phyloP scores from a whole-genome alignment of 2,888 invertebrate species.

The Acronicta leporina region DNA sequence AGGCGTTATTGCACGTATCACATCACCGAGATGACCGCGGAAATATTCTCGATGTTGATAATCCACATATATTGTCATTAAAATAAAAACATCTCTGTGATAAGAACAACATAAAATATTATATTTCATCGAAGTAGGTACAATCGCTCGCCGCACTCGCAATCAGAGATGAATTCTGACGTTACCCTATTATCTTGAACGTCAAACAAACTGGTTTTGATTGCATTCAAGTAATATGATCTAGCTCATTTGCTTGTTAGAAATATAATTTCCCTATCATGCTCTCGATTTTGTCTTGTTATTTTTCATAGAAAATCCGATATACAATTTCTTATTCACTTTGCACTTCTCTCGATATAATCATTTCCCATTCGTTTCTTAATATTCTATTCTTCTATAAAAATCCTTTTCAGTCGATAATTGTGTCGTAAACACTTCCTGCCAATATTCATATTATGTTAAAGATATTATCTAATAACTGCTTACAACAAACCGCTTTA shows the following conservation, averaged over 20 bases:
- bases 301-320: slow-evolving; percentile 14
- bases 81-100: background rate
- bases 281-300: slow-evolving; percentile 10
- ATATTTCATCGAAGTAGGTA: too few species aligned
- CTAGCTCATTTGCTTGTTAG: slow-evolving; percentile 32
- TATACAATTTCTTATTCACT: background rate
- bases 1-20: too few species aligned
- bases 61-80: background rate
- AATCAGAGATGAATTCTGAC: slow-evolving; percentile 26
- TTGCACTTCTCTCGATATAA: background rate
- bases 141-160: background rate
- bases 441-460: too few species aligned
- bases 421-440: too few species aligned
- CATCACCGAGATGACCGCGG: too few species aligned
- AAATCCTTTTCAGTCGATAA: too few species aligned
- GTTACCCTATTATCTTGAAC: slow-evolving; percentile 28
- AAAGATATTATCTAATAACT: too few species aligned
- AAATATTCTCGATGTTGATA: too few species aligned
- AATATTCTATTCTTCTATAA: too few species aligned
- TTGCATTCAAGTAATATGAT: slow-evolving; percentile 27
- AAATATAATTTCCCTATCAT: slow-evolving; percentile 10
- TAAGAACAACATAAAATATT: background rate
- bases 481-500: too few species aligned
- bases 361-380: too few species aligned
- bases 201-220: slow-evolving; percentile 38